Evolutionary conservation across 2,113 vertebrate species (phyloP), one percentile per base, ranked within the genome.

Genomic region (Lampris incognitus): DNA sequence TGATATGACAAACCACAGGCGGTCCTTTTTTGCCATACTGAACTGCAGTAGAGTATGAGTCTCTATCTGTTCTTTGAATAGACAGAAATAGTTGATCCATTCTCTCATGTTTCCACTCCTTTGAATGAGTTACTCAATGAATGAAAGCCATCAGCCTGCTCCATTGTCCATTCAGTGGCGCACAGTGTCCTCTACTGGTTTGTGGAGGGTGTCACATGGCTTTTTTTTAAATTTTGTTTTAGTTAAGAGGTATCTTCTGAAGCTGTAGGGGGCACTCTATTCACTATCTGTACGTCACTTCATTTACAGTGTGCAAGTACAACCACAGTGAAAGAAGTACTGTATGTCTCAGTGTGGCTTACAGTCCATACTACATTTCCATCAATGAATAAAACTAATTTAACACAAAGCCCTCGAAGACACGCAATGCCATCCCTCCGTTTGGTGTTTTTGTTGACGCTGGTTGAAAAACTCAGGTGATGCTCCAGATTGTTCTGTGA

Each of bases 51-150:
- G 66, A 85, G 75, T 65, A 41, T 24, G 24, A 79, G 64, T 72
- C 82, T 41, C n/a, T 37, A 8, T 55, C 0, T 3, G 11, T 64
- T 74, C 57, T 57, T 49, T 10, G 36, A 76, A 78, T 54, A 68
- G 74, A 56, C 52, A 0, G 49, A 82, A 78, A n/a, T 66, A 83
- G 56, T 37, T 75, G 46, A 83, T 83, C 76, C 52, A 6, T 36
- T 70, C 3, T 73, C 72, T 91, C 64, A 8, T 46, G 49, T 88
- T 88, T 78, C 81, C 51, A 60, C 64, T 57, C 57, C 46, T 41
- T 55, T 81, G 37, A 40, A 46, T 54, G 39, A 61, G 55, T 72
- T 49, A 8, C 13, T 74, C 62, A 69, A 60, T 56, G 0, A 24
- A 64, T 3, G 9, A 7, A 9, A 46, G 54, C n/a, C 36, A 13